These are phyloP conservation scores for Piaya cayana DNA, from an alignment of 2,113 vertebrate genomes.

Conservation along the genomic window DNA sequence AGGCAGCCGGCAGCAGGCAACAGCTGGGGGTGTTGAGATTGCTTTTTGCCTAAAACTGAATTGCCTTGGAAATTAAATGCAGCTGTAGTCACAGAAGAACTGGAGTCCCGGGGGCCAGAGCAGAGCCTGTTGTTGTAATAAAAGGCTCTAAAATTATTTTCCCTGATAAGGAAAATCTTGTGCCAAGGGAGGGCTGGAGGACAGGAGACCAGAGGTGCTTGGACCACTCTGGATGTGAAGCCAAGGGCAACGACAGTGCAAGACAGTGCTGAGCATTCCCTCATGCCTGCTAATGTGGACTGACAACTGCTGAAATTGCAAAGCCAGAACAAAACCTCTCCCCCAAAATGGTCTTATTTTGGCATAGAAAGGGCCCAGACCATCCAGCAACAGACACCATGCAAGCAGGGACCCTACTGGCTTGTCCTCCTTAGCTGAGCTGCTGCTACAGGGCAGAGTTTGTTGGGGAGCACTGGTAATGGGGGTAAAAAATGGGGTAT, in stretches of 20 bases:
- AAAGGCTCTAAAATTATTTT: background rate
- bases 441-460: background rate
- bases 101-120: background rate
- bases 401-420: background rate
- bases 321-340: background rate
- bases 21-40: background rate
- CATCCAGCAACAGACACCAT: background rate
- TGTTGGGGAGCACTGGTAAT: background rate
- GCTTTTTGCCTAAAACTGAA: conserved; percentile 2
- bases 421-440: background rate
- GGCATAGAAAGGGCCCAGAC: background rate
- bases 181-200: background rate
- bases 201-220: background rate
- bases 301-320: background rate
- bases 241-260: background rate
- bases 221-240: background rate
- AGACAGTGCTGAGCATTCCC: background rate
- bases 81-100: background rate
- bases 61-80: conserved; percentile 1
- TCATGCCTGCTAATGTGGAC: rapidly evolving
- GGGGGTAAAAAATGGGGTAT: background rate
- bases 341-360: background rate
- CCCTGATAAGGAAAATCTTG: background rate
- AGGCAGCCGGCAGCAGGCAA: background rate
- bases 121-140: background rate